phyloP scores from a whole-genome alignment of 1,140 invertebrate species.

The Eufriesea mexicana region DNA sequence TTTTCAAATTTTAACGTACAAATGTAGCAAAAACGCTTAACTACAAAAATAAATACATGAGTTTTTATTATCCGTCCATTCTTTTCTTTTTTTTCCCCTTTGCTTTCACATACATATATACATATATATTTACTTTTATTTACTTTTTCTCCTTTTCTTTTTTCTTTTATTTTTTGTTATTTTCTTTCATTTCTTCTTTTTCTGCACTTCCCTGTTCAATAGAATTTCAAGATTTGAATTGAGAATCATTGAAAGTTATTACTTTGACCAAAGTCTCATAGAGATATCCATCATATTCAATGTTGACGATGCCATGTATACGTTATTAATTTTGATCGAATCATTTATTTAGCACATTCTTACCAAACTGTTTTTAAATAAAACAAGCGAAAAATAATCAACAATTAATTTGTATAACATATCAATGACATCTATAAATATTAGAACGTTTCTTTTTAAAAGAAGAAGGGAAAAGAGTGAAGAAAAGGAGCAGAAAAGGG shows the following conservation, averaged over 20 bases:
- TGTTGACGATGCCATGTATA: background rate
- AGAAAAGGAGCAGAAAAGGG: background rate
- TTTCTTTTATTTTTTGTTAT: constrained; percentile 71
- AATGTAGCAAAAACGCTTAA: constrained; percentile 73
- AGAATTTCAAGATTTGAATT: background rate
- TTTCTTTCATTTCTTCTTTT: constrained; percentile 64
- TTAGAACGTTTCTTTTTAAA: background rate
- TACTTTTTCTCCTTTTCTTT: constrained; percentile 25
- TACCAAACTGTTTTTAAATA: too few species aligned
- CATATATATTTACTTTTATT: constrained; percentile 17
- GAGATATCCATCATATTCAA: background rate
- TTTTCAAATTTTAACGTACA: constrained; percentile 66
- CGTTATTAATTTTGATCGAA: too few species aligned
- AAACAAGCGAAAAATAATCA: too few species aligned
- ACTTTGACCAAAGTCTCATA: background rate
- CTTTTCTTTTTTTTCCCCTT: constrained; percentile 35
- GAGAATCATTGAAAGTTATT: background rate
- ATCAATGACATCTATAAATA: background rate
- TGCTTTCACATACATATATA: background rate
- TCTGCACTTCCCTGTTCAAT: background rate
- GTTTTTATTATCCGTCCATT: constrained; percentile 34
- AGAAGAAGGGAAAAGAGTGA: background rate
- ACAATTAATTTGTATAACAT: too few species aligned
- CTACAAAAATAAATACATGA: constrained; percentile 79
- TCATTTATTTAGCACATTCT: too few species aligned